Evolutionary conservation across 2,888 invertebrate species (phyloP).

Genomic region (Athetis lepigone): DNA sequence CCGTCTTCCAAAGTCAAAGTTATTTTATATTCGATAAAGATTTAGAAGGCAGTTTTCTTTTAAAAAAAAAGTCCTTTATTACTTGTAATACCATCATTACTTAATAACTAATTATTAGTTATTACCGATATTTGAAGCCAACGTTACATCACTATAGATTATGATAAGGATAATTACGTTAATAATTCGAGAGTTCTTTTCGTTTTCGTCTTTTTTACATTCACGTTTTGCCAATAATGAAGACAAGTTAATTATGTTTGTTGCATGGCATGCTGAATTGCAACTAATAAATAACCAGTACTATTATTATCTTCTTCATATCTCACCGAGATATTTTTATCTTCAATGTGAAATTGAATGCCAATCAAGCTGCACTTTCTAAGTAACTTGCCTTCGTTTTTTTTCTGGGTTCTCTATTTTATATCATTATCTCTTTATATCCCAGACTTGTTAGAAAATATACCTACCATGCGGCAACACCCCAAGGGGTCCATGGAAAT

Average conservation of each 20-base stretch:
- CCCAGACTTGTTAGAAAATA: no score
- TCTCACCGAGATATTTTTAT: slow-evolving; percentile 38
- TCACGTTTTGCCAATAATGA: slow-evolving; percentile 46
- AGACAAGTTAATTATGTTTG: slow-evolving; percentile 47
- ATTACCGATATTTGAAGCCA: not conserved
- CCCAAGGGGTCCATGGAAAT: no score
- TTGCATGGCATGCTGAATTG: slow-evolving; percentile 16
- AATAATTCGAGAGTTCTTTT: slow-evolving; percentile 24
- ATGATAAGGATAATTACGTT: slow-evolving; percentile 22
- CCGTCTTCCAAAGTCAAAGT: no score
- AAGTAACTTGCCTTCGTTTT: slow-evolving; percentile 18
- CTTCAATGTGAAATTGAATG: slow-evolving; percentile 33
- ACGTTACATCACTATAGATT: slow-evolving; percentile 32
- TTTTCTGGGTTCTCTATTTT: slow-evolving; percentile 5
- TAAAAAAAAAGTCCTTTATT: no score
- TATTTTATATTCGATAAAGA: no score
- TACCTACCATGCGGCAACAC: no score
- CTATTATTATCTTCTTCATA: slow-evolving; percentile 34
- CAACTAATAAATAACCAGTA: slow-evolving; percentile 28
- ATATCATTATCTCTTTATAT: not conserved
- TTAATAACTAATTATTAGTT: slow-evolving; percentile 24
- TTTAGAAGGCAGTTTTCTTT: no score
- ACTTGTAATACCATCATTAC: no score
- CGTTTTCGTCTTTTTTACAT: slow-evolving; percentile 43
- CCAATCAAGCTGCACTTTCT: slow-evolving; percentile 51